Evolutionary conservation across 1,140 invertebrate species (phyloP), one percentile per base, ranked within the genome.

Genomic region (Neodiprion fabricii): DNA sequence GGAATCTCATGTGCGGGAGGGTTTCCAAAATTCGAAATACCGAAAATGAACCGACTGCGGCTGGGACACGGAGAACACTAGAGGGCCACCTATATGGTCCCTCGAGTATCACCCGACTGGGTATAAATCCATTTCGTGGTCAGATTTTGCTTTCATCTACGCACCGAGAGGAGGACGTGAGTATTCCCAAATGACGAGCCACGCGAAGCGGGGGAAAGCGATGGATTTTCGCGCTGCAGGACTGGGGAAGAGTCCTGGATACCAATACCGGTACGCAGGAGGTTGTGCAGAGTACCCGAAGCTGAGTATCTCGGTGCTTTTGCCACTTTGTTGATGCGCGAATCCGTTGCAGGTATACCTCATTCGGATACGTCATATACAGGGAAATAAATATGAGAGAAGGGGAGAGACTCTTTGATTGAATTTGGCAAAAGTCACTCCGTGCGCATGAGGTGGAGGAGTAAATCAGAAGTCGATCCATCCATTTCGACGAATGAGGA

Each of bases 71-170:
- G 28, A 40, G 28, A 40, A 40, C 28, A 40, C 1, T 5, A 1
- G 28, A 40, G 2, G 5, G 28, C 28, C 5, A 40, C 28, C 28
- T 5, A 40, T 40, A 40, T 40, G 28, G 28, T 40, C 28, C 28
- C 28, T 40, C 28, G 28, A 83, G 79, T 80, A 78, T 76, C 74
- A 75, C 76, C 72, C 78, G 81, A 82, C 76, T 73, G 74, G 28
- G 78, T 79, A 84, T 83, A 85, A 85, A 84, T 84, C 83, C 79
- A 85, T 84, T 82, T 77, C 78, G 83, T 78, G 84, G 85, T 85
- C 81, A 85, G 83, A 81, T 84, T 85, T 86, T 83, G 80, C 85
- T 86, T 86, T 86, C 83, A 86, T 86, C 85, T 86, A 75, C 53
- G 53, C 76, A 82, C 79, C 73, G 79, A 83, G 83, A 17, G 9